A percentile compares a stretch with the other conserved stretches of the same genome.
Conservation (phyloP, 2,797 vertebrate species). For the Scomberomorus guttatus region DNA sequence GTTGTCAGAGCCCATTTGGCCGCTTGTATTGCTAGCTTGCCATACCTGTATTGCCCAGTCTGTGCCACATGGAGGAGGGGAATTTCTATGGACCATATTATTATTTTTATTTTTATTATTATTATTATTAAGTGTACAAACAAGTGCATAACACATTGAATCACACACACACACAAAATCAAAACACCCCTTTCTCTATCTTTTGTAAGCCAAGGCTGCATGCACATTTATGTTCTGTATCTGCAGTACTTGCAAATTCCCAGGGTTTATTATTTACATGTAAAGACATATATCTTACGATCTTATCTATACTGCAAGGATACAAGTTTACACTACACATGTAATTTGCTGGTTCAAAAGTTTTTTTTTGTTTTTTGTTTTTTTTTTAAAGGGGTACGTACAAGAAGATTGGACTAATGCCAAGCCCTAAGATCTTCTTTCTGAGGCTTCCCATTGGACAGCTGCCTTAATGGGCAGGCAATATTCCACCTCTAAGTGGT, state of each 20-base stretch:
- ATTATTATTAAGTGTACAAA: no score
- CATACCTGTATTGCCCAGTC: no score
- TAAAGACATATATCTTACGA: not conserved
- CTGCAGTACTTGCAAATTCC: not conserved
- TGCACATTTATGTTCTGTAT: not conserved
- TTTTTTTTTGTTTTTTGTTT: no score
- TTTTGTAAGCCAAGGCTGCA: no score
- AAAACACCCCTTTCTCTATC: not conserved
- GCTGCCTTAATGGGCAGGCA: slow-evolving; percentile 76
- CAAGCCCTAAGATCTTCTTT: slow-evolving; percentile 55
- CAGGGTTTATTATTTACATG: not conserved
- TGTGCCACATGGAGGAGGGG: no score
- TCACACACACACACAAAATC: not conserved
- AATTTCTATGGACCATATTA: no score
- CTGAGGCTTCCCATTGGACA: slow-evolving; percentile 65
- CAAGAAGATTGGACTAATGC: slow-evolving; percentile 52
- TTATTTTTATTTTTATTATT: no score
- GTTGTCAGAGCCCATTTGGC: no score
- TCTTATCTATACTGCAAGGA: not conserved
- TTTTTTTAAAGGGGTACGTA: slow-evolving; percentile 15
- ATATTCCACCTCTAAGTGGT: slow-evolving; percentile 82
- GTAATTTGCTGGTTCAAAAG: slow-evolving; percentile 20
- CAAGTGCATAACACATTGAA: not conserved
- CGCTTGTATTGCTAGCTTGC: no score
- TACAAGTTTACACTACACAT: not conserved